Evolutionary conservation across 2,888 invertebrate species (phyloP).

Genomic region (Eulithis prunata): DNA sequence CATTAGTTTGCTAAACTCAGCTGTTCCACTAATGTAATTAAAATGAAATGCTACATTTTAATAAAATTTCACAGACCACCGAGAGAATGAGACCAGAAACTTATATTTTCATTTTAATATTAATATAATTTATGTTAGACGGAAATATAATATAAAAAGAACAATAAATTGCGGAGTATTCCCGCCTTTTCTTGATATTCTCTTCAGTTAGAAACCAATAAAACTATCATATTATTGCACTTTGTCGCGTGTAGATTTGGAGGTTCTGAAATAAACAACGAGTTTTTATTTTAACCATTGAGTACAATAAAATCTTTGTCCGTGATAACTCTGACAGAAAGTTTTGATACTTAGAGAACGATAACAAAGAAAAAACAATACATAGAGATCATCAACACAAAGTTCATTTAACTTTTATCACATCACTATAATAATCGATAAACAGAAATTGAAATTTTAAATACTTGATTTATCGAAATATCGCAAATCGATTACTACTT

Average conservation of each 20-base stretch:
- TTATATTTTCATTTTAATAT: conserved; percentile 39
- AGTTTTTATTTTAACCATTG: conserved; percentile 65
- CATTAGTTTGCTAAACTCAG: conserved; percentile 34
- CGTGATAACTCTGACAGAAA: conserved; percentile 45
- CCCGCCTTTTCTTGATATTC: conserved; percentile 72
- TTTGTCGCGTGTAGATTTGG: conserved; percentile 64
- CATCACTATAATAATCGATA: too few relatives aligned
- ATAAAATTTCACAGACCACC: conserved; percentile 26
- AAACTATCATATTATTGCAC: conserved; percentile 79
- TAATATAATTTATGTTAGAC: conserved; percentile 61
- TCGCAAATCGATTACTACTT: too few relatives aligned
- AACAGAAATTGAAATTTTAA: too few relatives aligned
- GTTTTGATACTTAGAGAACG: conserved; percentile 57
- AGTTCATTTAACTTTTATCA: too few relatives aligned
- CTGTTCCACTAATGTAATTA: conserved; percentile 37
- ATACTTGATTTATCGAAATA: too few relatives aligned
- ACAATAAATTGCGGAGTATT: conserved; percentile 67
- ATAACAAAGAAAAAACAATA: background rate
- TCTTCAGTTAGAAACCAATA: conserved; percentile 64
- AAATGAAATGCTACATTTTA: conserved; percentile 35
- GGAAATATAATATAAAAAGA: conserved; percentile 75
- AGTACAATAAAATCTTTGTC: conserved; percentile 78
- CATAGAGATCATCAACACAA: too few relatives aligned
- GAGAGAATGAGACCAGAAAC: conserved; percentile 50
- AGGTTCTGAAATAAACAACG: conserved; percentile 66